Percentiles rank a stretch among this genome's conserved stretches.
Evolutionary conservation across 2,113 vertebrate genomes (phyloP).

Genomic region (Tachysurus vachellii): DNA sequence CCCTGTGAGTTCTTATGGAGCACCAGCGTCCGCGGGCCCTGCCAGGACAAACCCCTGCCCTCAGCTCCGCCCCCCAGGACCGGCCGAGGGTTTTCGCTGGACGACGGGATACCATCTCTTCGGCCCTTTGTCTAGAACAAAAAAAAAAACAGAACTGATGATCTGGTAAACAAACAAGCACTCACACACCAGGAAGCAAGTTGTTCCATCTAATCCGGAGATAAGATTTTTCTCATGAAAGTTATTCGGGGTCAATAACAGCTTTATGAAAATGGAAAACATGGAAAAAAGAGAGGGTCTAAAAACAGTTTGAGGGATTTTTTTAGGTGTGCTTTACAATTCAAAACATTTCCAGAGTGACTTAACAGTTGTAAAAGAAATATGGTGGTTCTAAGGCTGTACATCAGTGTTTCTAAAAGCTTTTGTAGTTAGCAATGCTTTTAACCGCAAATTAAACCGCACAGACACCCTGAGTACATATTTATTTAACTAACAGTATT

Average conservation of each 20-base stretch:
- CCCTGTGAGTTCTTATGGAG: slow-evolving; percentile 89
- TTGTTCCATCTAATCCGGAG: not conserved
- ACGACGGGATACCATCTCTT: slow-evolving; percentile 82
- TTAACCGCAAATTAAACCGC: not conserved
- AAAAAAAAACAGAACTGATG: slow-evolving; percentile 40
- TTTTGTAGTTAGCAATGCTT: not conserved
- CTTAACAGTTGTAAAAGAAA: not conserved
- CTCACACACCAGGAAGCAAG: not conserved
- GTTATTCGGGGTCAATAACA: not conserved
- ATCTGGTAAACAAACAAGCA: not conserved
- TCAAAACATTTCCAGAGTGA: not conserved
- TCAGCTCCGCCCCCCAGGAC: slow-evolving; percentile 73
- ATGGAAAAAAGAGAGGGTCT: not conserved
- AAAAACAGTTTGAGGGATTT: not conserved
- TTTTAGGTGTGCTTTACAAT: not conserved
- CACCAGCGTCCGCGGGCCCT: slow-evolving; percentile 83
- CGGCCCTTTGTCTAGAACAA: slow-evolving; percentile 72
- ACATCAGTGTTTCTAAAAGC: not conserved
- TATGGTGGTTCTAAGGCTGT: not conserved
- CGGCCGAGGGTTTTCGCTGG: slow-evolving; percentile 77
- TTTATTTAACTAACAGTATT: not conserved
- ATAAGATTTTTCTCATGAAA: not conserved
- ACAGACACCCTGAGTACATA: not conserved
- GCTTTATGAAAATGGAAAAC: not conserved
- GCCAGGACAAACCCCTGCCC: slow-evolving; percentile 80